Evolutionary conservation across 2,888 invertebrate genomes (phyloP), one percentile per base, ranked within the genome.

Genomic region (Archips xylosteana): DNA sequence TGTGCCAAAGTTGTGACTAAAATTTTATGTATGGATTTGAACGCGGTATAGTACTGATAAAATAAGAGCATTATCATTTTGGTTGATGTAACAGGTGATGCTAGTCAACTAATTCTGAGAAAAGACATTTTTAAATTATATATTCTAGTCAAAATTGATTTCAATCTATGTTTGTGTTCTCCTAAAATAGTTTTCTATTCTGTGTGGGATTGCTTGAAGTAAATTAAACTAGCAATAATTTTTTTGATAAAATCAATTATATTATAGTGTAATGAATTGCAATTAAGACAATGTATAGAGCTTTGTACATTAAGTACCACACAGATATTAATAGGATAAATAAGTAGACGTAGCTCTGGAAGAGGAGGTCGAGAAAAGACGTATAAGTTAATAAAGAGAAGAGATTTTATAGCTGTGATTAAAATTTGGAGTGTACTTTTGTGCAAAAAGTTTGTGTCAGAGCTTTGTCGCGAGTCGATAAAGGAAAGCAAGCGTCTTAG

Each of bases 201-300:
- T 85, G 87, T 87, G 88, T 89, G 86, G 86, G 87, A 83, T 90
- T 85, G 88, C 87, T 89, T 89, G 82, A 86, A 89, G 80, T 86
- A 85, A 87, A 86, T 84, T 86, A 87, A 87, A 77, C 85, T 92
- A 92, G 93, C 92, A 93, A 93, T 93, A 92, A 89, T 80, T 88
- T 82, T 86, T 89, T 90, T 91, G 90, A 94, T 92, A 89, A 93
- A 94, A 94, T 94, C 94, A 94, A 94, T 94, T 94, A 94, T 94
- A 74, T 92, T 92, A 92, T 92, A 87, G 88, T 89, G 84, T 89
- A 88, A 89, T 90, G 83, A 87, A 89, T 91, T 88, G 91, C 90
- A 88, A 91, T 87, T 92, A 94, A 92, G 92, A 91, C 87, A 91
- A 89, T 94, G 94, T 94, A 94, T 94, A 94, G 94, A 94, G 94